Base-by-base conservation (phyloP, 2,888 invertebrate genomes). In the Apotomis turbidana region DNA sequence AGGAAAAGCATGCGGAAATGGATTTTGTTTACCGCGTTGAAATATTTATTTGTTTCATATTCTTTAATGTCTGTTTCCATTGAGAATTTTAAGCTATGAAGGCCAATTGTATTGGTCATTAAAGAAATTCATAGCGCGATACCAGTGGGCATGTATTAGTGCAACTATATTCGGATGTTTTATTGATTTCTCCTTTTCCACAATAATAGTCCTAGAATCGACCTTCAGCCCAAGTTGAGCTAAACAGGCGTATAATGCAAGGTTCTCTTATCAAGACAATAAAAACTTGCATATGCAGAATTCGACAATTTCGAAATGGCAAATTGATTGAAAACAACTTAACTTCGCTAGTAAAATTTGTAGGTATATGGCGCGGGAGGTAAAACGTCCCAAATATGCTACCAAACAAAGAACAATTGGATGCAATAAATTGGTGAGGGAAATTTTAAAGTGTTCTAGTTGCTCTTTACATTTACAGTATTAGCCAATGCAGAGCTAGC, bases 261-360 rank as follows among this genome's bases (percentile, higher is more conserved):
- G 74, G 74, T 77, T 79, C 77, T 78, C 75, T 81, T 82, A 83
- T 83, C 81, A 76, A 68, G 76, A 77, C 76, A 76, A 76, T 81
- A 79, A 83, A 82, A 78, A 75, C 55, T 57, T 41, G 44, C 74
- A 71, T 70, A 68, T 69, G 74, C 62, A 63, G 73, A 64, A 73
- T 75, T 75, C 74, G 75, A 74, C 71, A 72, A 55, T 74, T 73
- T 71, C 66, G 59, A 71, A 71, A 71, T 67, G 13, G 69, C 38
- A 70, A 70, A 73, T 73, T 69, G 67, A 70, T 70, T 73, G 70
- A 72, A 70, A 55, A 15, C 54, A 60, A 64, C 61, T 66, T 63
- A 44, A 63, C 62, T 52, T 63, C 54, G 58, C 44, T n/a, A 68
- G 52, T 72, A 63, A 68, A 71, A 15, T 61, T 67, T 55, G 41